A percentile compares a stretch with the other conserved stretches of the same genome.
Conservation (phyloP, 35 echinoderm and acorn worm species). For the Holothuria glaberrima region DNA sequence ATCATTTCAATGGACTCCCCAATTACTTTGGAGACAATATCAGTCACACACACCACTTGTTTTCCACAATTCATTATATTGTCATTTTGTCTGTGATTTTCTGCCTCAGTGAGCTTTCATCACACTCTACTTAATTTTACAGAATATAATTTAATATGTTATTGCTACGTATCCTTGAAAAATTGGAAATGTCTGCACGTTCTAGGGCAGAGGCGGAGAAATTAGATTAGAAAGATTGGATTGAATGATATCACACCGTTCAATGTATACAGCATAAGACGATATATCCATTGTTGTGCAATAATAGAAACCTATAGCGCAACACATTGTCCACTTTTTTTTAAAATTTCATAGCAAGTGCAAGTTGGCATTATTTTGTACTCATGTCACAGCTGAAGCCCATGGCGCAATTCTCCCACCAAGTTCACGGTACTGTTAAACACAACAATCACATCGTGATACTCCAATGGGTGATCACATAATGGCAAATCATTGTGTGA, state of each 20-base stretch:
- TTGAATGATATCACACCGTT: constrained; percentile 41
- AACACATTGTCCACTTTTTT: no score
- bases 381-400: no score
- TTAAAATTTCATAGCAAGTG: no score
- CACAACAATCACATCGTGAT: no score
- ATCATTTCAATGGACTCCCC: constrained; percentile 20
- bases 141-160: constrained; percentile 56
- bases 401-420: no score
- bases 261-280: no score
- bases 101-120: constrained; percentile 21
- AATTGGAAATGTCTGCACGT: constrained; percentile 54
- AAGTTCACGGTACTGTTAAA: no score
- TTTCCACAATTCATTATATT: constrained; percentile 44
- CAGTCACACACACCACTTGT: constrained; percentile 32
- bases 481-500: no score
- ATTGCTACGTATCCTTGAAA: constrained; percentile 56
- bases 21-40: constrained; percentile 43
- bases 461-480: no score
- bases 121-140: constrained; percentile 50
- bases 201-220: constrained; percentile 38
- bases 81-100: constrained; percentile 53
- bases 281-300: no score
- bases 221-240: constrained; percentile 49
- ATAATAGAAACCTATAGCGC: no score
- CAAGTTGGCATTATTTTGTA: no score